These are phyloP conservation scores for Atta colombica DNA, from an alignment of 1,140 invertebrate species.

Conservation along the genomic window DNA sequence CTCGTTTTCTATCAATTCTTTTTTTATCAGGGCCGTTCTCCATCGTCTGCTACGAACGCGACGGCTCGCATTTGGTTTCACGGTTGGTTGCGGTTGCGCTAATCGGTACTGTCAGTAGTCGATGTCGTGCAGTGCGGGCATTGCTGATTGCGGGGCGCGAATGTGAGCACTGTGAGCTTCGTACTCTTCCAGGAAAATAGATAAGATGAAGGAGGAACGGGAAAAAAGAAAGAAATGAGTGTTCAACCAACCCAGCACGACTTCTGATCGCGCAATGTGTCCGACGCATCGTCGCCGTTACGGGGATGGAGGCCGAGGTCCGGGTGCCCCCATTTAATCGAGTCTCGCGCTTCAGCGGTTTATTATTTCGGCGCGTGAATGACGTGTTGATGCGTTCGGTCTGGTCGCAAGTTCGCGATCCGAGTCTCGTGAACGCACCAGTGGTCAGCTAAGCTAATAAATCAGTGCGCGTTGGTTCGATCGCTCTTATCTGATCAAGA, in stretches of 20 bases:
- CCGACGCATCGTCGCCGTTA: conserved; percentile 1
- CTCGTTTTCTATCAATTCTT: too few species aligned
- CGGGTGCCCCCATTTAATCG: conserved; percentile 66
- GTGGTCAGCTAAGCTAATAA: background rate
- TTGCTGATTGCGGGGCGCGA: background rate
- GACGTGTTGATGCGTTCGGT: conserved; percentile 68
- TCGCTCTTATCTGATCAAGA: background rate
- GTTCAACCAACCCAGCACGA: background rate
- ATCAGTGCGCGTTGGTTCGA: too few species aligned
- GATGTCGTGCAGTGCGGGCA: conserved; percentile 5
- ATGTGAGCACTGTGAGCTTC: background rate
- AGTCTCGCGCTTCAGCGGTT: conserved; percentile 35
- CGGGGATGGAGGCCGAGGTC: conserved; percentile 79
- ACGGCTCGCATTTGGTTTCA: too few species aligned
- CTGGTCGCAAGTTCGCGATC: background rate
- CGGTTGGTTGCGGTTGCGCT: too few species aligned
- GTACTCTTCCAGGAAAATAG: background rate
- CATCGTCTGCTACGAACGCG: too few species aligned
- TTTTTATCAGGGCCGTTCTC: too few species aligned
- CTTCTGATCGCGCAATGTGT: conserved; percentile 36
- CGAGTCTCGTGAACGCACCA: background rate
- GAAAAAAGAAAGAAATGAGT: conserved; percentile 30
- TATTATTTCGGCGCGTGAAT: conserved; percentile 64
- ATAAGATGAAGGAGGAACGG: background rate
- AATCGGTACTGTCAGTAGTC: too few species aligned